Percentiles rank a stretch among this genome's conserved stretches.
Evolutionary conservation across 2,113 vertebrate species (phyloP).

Genomic region (Grantiella picta): DNA sequence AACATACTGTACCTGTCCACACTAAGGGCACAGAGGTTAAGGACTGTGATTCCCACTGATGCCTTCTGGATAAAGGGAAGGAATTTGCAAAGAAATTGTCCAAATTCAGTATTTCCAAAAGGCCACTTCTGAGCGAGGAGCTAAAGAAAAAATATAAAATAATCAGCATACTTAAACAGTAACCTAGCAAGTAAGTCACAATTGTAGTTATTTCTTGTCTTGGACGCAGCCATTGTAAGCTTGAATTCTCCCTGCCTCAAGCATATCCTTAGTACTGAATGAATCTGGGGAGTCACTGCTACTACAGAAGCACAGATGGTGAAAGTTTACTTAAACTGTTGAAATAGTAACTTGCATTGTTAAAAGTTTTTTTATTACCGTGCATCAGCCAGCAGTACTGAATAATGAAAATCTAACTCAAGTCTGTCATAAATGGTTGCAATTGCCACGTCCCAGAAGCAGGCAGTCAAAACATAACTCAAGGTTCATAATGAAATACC

Average conservation of each 20-base stretch:
- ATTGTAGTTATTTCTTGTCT: neutral
- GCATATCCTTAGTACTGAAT: neutral
- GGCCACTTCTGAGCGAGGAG: conserved; percentile 84
- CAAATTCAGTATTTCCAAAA: conserved; percentile 76
- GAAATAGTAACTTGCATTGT: neutral
- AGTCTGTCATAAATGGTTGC: neutral
- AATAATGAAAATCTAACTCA: neutral
- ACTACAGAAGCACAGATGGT: neutral
- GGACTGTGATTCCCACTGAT: conserved; percentile 95
- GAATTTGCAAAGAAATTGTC: conserved; percentile 88
- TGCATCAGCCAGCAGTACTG: neutral
- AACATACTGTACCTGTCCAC: conserved; percentile 88
- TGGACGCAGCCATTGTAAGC: neutral
- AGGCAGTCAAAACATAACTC: neutral
- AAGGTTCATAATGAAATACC: neutral
- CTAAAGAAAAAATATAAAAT: conserved; percentile 69
- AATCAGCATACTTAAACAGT: conserved; percentile 20
- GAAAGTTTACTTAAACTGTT: neutral
- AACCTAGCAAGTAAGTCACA: neutral
- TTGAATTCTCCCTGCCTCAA: neutral
- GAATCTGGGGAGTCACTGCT: neutral
- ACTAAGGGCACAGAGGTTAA: conserved; percentile 95
- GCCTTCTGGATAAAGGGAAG: conserved; percentile 97
- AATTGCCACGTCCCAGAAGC: neutral
- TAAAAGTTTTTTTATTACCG: neutral